Base-by-base conservation (phyloP, 2,113 vertebrate species). In the Tachuris rubrigastra region DNA sequence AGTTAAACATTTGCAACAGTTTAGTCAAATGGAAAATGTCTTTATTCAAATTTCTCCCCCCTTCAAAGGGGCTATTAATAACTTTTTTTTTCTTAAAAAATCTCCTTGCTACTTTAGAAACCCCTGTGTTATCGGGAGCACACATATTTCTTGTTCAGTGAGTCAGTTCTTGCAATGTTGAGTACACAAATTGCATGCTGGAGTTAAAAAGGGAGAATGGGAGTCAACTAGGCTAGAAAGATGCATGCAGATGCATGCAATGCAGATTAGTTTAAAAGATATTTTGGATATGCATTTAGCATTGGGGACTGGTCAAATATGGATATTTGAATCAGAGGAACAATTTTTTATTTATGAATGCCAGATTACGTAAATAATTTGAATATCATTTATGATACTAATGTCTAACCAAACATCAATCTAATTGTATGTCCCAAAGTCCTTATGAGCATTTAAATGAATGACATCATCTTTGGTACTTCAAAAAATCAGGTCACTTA, bases 331-430 rank as follows among this genome's bases (percentile, higher is more conserved):
- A 60, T 71, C 35, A 74, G 24, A 84, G 47, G 49, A 87, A 31
- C 5, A 53, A 65, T 67, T 87, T 49, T 4, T 71, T 88, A 75
- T 88, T 94, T 92, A 80, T 75, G 68, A 95, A 92, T 68, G 24
- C 47, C 42, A 62, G 63, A 62, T 90, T 91, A 49, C 14, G n/a
- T 72, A 89, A 94, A 92, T 80, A 83, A 68, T 95, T 80, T 78
- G 7, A 83, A 83, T 74, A 83, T 72, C 1, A 35, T 94, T 87
- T 67, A 41, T 81, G 22, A 78, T 60, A 56, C 21, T 81, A 35
- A 55, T 10, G 9, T 78, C 95, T 93, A 89, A 92, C 75, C 37
- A 77, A 91, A 50, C 50, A 80, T n/a, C 46, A n/a, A 41, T 24
- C 5, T 81, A 84, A 93, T 84, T 52, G 5, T 33, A 58, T 75